A percentile compares a stretch with the other conserved stretches of the same genome.
Conservation (phyloP, 2,888 invertebrate genomes). For the Ypsolopha scabrella region DNA sequence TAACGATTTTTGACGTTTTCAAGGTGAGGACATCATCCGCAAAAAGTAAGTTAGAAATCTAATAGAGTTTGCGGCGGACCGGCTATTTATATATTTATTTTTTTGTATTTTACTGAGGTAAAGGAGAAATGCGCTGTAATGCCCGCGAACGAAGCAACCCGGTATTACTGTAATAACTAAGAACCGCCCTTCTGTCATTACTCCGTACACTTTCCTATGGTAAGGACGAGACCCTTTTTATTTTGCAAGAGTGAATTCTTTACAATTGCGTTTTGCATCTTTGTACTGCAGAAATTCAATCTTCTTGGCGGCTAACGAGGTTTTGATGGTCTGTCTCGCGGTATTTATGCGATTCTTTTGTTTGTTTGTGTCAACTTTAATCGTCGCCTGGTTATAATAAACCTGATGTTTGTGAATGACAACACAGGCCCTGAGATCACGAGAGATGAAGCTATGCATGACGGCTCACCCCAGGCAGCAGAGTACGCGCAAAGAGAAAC, state of each 20-base stretch:
- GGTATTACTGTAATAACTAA: slow-evolving; percentile 62
- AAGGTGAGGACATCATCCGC: slow-evolving; percentile 57
- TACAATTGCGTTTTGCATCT: slow-evolving; percentile 32
- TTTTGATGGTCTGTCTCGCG: slow-evolving; percentile 18
- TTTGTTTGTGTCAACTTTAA: slow-evolving; percentile 12
- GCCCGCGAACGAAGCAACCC: slow-evolving; percentile 58
- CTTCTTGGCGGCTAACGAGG: slow-evolving; percentile 17
- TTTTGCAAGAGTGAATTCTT: slow-evolving; percentile 34
- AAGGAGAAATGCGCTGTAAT: slow-evolving; percentile 58
- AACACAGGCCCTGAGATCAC: neutral
- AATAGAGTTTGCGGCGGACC: slow-evolving; percentile 65
- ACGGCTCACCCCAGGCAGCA: slow-evolving; percentile 18
- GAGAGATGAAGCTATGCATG: slow-evolving; percentile 5
- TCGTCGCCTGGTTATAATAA: slow-evolving; percentile 3
- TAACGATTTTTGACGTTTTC: slow-evolving; percentile 62
- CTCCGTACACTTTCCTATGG: slow-evolving; percentile 53
- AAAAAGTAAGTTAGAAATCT: slow-evolving; percentile 65
- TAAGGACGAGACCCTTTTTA: slow-evolving; percentile 40
- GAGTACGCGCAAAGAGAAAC: slow-evolving; percentile 22
- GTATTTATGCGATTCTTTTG: slow-evolving; percentile 8
- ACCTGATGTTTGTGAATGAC: slow-evolving; percentile 1
- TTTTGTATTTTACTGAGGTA: slow-evolving; percentile 43
- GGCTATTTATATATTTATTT: slow-evolving; percentile 56
- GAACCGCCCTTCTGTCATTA: slow-evolving; percentile 64
- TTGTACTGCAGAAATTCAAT: slow-evolving; percentile 11